Evolutionary conservation across 2,888 invertebrate genomes (phyloP), one percentile per base, ranked within the genome.

Genomic region (Caprella mutica): DNA sequence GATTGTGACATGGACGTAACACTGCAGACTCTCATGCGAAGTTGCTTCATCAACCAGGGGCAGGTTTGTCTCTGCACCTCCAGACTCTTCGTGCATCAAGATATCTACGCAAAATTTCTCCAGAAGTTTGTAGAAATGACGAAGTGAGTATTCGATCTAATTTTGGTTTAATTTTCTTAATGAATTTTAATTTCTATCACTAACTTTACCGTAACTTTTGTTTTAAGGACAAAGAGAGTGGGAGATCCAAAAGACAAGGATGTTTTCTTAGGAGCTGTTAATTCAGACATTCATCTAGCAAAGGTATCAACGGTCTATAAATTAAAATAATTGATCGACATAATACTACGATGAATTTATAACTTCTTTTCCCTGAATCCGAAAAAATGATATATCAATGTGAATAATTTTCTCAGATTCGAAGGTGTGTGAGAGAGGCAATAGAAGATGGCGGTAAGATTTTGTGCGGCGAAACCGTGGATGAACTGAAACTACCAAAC

Each of bases 21-120:
- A 65, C 62, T 77, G 12, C 67, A 70, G 2, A 69, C 70, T 6
- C 70, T 74, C 44, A 68, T 73, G 17, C 75, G 77, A 62, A 76
- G 77, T 3, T 73, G 72, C 51, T 78, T 78, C 68, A 65, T 73
- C 42, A 78, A 79, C 65, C 77, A 77, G 65, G 78, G 78, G n/a
- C 77, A 78, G 68, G 73, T 78, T 12, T 78, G 78, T 67, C 70
- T 78, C 19, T 77, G 77, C 65, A 76, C 77, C 1, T 77, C 77
- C 66, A 69, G 78, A 35, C 69, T 79, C 12, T 78, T 72, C 68
- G 77, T 79, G 23, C 77, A 79, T 50, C 66, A 66, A 33, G 64
- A 66, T 2, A 72, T 77, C 26, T 77, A 71, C 62, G 69, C 72
- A 1, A 68, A 67, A 5, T 78, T 78, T 66, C 40, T 77, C 8